A percentile compares a stretch with the other conserved stretches of the same genome.
Evolutionary conservation across 2,888 invertebrate genomes (phyloP).

Genomic region (Nemotelus pantherinus): DNA sequence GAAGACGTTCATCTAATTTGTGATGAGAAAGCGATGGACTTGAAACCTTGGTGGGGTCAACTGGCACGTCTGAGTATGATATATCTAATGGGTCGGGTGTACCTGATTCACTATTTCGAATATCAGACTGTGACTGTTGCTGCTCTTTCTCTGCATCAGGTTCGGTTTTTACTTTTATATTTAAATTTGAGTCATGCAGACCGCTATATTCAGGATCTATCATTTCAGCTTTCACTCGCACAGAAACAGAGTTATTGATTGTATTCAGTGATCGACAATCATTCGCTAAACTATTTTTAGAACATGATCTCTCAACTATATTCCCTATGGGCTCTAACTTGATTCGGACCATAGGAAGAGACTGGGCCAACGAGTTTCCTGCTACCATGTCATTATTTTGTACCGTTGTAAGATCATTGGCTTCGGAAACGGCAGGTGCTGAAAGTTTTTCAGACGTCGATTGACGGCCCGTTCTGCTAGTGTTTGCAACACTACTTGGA

Average conservation of each 20-base stretch:
- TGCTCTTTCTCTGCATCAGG: background rate
- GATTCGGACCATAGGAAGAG: conserved; percentile 21
- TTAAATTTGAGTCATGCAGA: background rate
- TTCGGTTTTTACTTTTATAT: conserved; percentile 18
- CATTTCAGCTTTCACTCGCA: conserved; percentile 25
- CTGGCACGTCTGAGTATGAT: too few species aligned
- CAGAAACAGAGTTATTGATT: background rate
- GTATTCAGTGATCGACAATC: background rate
- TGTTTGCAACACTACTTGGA: background rate
- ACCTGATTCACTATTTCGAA: too few species aligned
- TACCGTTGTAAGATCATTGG: background rate
- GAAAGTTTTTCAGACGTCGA: background rate
- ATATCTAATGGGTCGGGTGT: too few species aligned
- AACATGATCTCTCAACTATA: too few species aligned
- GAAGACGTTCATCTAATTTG: too few species aligned
- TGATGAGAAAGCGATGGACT: background rate
- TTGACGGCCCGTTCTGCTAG: background rate
- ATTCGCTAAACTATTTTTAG: too few species aligned
- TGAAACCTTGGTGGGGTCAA: too few species aligned
- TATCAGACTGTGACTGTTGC: too few species aligned
- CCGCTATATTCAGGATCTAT: conserved; percentile 9
- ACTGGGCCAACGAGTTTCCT: background rate
- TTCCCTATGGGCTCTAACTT: background rate
- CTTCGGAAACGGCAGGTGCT: background rate
- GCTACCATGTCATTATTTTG: background rate